Conservation (phyloP, 2,888 invertebrate genomes). For the Plebejus melissa region DNA sequence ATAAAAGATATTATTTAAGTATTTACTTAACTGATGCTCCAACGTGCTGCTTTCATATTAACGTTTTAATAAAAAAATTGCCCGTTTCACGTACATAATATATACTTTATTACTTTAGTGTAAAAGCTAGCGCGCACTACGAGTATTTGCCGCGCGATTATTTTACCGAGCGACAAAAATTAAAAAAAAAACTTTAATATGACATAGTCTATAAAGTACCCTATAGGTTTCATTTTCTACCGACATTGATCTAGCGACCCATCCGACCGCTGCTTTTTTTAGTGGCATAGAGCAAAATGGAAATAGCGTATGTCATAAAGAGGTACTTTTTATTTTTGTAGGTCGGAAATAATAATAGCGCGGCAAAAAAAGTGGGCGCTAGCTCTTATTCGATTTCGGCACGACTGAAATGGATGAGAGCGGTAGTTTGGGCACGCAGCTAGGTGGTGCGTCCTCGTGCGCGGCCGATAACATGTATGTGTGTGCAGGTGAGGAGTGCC, state of each 20-base stretch:
- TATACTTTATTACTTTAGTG: neutral
- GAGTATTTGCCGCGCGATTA: neutral
- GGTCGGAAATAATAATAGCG: too few species aligned
- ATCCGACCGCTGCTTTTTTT: too few species aligned
- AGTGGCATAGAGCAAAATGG: too few species aligned
- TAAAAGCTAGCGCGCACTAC: neutral
- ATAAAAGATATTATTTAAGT: neutral
- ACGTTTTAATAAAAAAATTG: neutral
- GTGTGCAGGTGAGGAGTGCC: slow-evolving; percentile 47
- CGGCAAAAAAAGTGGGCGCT: too few species aligned
- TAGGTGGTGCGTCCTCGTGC: slow-evolving; percentile 30
- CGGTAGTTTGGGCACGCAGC: slow-evolving; percentile 37
- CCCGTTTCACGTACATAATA: neutral
- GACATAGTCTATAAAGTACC: too few species aligned
- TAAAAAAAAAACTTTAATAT: too few species aligned
- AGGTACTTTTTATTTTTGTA: too few species aligned
- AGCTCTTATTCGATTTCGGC: neutral
- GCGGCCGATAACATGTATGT: slow-evolving; percentile 28
- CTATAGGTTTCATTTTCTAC: too few species aligned
- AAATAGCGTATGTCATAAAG: too few species aligned
- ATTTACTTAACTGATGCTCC: slow-evolving; percentile 18
- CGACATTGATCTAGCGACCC: too few species aligned
- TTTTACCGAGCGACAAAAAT: too few species aligned
- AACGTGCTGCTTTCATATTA: neutral
- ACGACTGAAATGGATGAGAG: slow-evolving; percentile 36